phyloP scores from a whole-genome alignment of 1,140 invertebrate species.

The Trachymyrmex septentrionalis region DNA sequence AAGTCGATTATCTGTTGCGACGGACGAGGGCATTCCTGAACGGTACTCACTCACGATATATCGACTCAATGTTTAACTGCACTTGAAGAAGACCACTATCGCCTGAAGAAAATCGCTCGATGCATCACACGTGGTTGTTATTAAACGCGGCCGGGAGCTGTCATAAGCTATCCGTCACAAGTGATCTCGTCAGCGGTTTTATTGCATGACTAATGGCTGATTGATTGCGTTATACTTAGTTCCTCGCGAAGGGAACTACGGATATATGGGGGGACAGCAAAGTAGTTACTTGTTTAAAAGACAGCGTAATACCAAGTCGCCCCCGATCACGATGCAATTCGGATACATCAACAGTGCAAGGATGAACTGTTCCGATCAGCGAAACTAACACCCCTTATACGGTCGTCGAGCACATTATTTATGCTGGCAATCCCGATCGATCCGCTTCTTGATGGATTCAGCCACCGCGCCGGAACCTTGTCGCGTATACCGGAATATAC shows the following conservation, averaged over 20 bases:
- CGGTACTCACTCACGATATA: slow-evolving; percentile 42
- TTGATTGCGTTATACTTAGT: slow-evolving; percentile 13
- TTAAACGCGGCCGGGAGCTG: slow-evolving; percentile 41
- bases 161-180: slow-evolving; percentile 39
- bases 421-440: background rate
- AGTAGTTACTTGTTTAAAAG: slow-evolving; percentile 21
- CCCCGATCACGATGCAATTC: background rate
- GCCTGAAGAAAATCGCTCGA: background rate
- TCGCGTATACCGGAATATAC: slow-evolving; percentile 36
- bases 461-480: slow-evolving; percentile 16
- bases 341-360: slow-evolving; percentile 32
- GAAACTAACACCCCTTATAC: background rate
- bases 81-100: slow-evolving; percentile 22
- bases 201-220: slow-evolving; percentile 54
- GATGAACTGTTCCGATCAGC: background rate
- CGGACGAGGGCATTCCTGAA: slow-evolving; percentile 78
- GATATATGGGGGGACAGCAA: background rate
- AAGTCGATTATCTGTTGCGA: slow-evolving; percentile 59
- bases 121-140: slow-evolving; percentile 42
- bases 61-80: slow-evolving; percentile 3
- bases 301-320: slow-evolving; percentile 14
- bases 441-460: background rate
- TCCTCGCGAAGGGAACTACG: background rate
- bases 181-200: slow-evolving; percentile 39
- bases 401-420: slow-evolving; percentile 11